These are phyloP conservation scores for Rhodeus uyekii DNA, from an alignment of 2,797 vertebrate genomes.

Conservation along the genomic window DNA sequence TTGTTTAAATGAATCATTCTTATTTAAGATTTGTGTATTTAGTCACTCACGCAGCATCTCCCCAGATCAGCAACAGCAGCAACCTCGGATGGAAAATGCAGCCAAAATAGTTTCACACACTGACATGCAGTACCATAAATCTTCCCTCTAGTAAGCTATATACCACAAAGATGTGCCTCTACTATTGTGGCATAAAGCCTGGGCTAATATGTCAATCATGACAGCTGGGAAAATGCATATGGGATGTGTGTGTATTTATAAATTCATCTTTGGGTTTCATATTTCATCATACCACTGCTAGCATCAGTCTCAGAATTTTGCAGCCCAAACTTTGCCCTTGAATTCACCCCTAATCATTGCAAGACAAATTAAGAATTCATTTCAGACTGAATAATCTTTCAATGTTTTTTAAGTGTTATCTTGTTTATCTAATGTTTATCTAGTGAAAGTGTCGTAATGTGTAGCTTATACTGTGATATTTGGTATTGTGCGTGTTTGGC, in stretches of 20 bases:
- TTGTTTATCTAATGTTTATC: not conserved
- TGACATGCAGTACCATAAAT: slow-evolving; percentile 25
- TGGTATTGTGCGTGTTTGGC: not conserved
- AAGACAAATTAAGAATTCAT: slow-evolving; percentile 3
- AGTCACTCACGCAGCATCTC: not conserved
- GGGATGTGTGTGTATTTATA: slow-evolving; percentile 24
- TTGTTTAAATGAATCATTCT: slow-evolving; percentile 1
- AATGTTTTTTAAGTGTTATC: not conserved
- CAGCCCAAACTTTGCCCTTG: slow-evolving; percentile 12
- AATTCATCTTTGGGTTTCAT: slow-evolving; percentile 12
- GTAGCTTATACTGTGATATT: slow-evolving; percentile 2
- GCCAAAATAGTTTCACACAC: slow-evolving; percentile 28
- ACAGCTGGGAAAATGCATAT: slow-evolving; percentile 12
- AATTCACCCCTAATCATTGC: not conserved
- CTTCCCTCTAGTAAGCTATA: slow-evolving; percentile 1
- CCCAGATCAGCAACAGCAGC: not conserved
- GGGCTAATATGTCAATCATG: slow-evolving; percentile 32
- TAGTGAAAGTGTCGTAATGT: not conserved
- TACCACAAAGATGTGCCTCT: slow-evolving; percentile 22
- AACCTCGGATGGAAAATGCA: not conserved
- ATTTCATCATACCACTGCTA: slow-evolving; percentile 13
- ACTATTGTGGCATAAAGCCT: slow-evolving; percentile 25
- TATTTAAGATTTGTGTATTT: not conserved
- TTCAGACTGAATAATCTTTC: not conserved
- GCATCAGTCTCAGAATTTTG: not conserved